Evolutionary conservation across 1,140 invertebrate species (phyloP).

Genomic region (Platyura marginata): DNA sequence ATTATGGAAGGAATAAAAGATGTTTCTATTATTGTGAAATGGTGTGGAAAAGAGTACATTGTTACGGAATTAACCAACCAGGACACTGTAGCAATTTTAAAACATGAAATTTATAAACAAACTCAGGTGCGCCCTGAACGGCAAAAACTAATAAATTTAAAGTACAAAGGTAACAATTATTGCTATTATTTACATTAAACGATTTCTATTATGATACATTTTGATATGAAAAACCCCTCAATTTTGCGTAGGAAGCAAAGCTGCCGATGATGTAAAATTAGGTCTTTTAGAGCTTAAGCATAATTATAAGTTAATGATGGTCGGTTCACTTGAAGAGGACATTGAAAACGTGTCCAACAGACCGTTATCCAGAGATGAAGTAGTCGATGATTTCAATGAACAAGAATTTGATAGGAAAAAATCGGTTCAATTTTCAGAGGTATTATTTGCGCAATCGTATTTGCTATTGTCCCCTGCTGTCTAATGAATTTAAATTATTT

Average conservation of each 20-base stretch:
- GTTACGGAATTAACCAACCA: conserved; percentile 43
- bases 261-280: conserved; percentile 53
- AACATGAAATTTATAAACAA: conserved; percentile 29
- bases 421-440: too few relatives aligned
- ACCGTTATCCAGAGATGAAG: conserved; percentile 63
- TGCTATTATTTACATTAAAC: conserved; percentile 2
- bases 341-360: conserved; percentile 62
- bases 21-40: conserved; percentile 59
- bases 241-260: conserved; percentile 51
- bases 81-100: conserved; percentile 60
- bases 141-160: conserved; percentile 86
- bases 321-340: conserved; percentile 84
- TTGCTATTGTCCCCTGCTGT: too few relatives aligned
- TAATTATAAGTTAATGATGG: conserved; percentile 92
- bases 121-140: conserved; percentile 46
- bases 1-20: conserved; percentile 9
- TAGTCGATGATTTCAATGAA: conserved; percentile 73
- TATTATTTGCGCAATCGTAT: too few relatives aligned
- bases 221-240: too few relatives aligned
- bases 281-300: conserved; percentile 56
- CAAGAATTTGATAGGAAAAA: too few relatives aligned
- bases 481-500: too few relatives aligned
- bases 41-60: conserved; percentile 74
- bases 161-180: conserved; percentile 56
- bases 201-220: neutral